Conservation (phyloP, 2,113 vertebrate species). For the Oxygymnocypris stewartii region DNA sequence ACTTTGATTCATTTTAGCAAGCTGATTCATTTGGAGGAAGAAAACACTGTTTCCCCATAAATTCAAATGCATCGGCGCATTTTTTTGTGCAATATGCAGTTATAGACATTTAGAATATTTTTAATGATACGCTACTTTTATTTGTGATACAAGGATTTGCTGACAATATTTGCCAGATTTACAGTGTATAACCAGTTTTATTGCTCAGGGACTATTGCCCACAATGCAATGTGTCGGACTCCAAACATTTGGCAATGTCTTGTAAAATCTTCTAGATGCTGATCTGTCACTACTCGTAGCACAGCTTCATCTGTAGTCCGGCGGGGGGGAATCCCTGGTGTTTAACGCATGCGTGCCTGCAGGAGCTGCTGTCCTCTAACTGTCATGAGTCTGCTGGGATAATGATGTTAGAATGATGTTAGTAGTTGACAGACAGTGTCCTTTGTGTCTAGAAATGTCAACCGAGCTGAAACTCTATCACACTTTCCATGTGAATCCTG, state of each 20-base stretch:
- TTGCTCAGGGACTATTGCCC: background rate
- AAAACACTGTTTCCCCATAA: background rate
- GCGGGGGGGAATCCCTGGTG: background rate
- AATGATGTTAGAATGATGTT: slow-evolving; percentile 22
- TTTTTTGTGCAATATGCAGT: too few relatives aligned
- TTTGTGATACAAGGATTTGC: background rate
- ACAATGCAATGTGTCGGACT: background rate
- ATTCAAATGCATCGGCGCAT: background rate
- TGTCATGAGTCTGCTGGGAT: slow-evolving; percentile 13
- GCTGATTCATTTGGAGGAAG: background rate
- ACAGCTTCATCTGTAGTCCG: background rate
- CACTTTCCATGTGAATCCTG: background rate
- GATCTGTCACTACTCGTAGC: background rate
- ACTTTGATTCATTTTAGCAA: background rate
- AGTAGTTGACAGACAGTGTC: background rate
- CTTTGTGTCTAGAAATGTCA: background rate
- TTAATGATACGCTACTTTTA: background rate
- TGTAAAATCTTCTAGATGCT: background rate
- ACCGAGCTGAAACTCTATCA: background rate
- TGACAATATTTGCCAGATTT: background rate
- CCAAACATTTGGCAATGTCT: slow-evolving; percentile 15
- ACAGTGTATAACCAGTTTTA: background rate
- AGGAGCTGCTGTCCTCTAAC: background rate
- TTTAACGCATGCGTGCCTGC: background rate
- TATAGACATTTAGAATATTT: too few relatives aligned